Percentiles rank a stretch among this genome's conserved stretches.
phyloP scores from a whole-genome alignment of 2,888 invertebrate genomes.

The Tuberolachnus salignus region DNA sequence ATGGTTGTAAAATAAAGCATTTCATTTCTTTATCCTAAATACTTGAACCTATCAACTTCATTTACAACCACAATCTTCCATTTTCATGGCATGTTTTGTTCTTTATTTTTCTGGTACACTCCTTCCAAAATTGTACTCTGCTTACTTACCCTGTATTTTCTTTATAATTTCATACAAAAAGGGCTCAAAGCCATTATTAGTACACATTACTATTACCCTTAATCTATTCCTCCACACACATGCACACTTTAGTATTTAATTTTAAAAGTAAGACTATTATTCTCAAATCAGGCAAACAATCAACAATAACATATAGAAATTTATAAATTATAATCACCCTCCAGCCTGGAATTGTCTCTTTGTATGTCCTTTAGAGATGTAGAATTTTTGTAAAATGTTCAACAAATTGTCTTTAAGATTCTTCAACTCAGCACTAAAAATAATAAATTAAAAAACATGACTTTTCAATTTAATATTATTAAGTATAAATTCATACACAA shows the following conservation, averaged over 20 bases:
- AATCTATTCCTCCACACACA: too few species aligned
- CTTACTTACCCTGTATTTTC: too few species aligned
- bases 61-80: background rate
- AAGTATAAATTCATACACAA: constrained; percentile 66
- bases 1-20: background rate
- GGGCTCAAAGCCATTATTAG: too few species aligned
- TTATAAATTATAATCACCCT: constrained; percentile 61
- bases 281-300: background rate
- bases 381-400: constrained; percentile 80
- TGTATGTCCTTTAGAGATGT: constrained; percentile 90
- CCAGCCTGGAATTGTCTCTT: constrained; percentile 90
- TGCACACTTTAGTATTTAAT: too few species aligned
- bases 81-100: too few species aligned
- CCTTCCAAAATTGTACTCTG: too few species aligned
- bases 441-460: constrained; percentile 35
- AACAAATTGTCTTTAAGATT: constrained; percentile 80
- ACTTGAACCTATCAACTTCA: background rate
- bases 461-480: background rate
- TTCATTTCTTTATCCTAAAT: too few species aligned
- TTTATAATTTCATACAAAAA: too few species aligned
- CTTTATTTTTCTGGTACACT: too few species aligned
- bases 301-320: background rate
- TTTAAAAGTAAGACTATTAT: background rate
- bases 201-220: too few species aligned
- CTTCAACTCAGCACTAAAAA: constrained; percentile 72